Conservation (phyloP, 2,797 vertebrate species). For the Eospalax fontanierii region DNA sequence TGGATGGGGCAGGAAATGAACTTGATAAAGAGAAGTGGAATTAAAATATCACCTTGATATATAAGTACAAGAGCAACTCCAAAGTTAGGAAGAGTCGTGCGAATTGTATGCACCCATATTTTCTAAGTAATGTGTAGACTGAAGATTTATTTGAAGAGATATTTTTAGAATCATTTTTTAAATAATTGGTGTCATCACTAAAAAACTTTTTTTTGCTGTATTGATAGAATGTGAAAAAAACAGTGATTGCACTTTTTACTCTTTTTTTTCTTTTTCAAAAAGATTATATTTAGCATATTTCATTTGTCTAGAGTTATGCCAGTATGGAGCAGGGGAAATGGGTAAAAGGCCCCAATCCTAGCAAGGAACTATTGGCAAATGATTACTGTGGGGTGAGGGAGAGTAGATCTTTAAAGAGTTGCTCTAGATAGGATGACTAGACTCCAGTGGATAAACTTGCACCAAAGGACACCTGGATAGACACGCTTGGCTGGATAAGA, state of each 20-base stretch:
- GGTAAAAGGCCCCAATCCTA: too few relatives aligned
- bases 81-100: background rate
- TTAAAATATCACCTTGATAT: background rate
- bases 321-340: too few relatives aligned
- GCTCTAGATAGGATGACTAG: too few relatives aligned
- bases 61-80: background rate
- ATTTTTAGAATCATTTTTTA: slow-evolving; percentile 47
- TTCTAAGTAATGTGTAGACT: background rate
- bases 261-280: background rate
- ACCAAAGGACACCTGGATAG: too few relatives aligned
- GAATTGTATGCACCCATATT: background rate
- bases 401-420: too few relatives aligned
- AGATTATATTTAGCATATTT: background rate
- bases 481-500: too few relatives aligned
- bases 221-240: background rate
- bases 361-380: too few relatives aligned
- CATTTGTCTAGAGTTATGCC: too few relatives aligned
- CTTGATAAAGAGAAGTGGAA: background rate
- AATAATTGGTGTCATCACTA: background rate
- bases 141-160: background rate
- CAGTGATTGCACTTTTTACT: too few relatives aligned
- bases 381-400: too few relatives aligned
- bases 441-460: too few relatives aligned
- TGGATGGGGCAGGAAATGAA: too few relatives aligned
- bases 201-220: background rate